Conservation (phyloP, 2,888 invertebrate species). For the Drosophila limbata region DNA sequence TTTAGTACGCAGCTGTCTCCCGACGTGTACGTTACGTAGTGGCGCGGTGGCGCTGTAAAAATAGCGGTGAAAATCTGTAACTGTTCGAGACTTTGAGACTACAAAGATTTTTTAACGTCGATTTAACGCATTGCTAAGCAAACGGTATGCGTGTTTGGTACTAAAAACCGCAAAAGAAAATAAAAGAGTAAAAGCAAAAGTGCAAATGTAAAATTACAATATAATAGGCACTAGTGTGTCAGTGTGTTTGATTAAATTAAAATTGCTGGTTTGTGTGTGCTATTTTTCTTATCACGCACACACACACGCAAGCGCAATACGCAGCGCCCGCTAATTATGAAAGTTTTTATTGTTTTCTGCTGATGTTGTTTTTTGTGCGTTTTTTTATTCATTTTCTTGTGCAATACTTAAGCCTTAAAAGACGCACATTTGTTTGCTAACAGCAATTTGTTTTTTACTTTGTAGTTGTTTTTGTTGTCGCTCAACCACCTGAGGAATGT, state of each 20-base stretch:
- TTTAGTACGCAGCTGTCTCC: slow-evolving; percentile 72
- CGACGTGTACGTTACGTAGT: slow-evolving; percentile 69
- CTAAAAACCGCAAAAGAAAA: slow-evolving; percentile 41
- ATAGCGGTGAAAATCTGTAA: slow-evolving; percentile 38
- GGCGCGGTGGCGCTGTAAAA: slow-evolving; percentile 66
- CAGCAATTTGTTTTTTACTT: slow-evolving; percentile 27
- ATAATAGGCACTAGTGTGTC: slow-evolving; percentile 55
- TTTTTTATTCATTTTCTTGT: slow-evolving; percentile 59
- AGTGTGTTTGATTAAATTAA: slow-evolving; percentile 66
- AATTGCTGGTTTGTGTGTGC: slow-evolving; percentile 21
- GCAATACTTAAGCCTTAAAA: slow-evolving; percentile 48
- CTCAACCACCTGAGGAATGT: slow-evolving; percentile 38
- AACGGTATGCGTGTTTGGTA: slow-evolving; percentile 59
- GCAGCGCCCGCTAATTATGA: slow-evolving; percentile 71
- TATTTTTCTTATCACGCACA: slow-evolving; percentile 23
- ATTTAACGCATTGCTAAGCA: slow-evolving; percentile 62
- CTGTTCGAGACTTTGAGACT: slow-evolving; percentile 35
- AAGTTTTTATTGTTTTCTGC: slow-evolving; percentile 64
- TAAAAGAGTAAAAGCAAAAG: slow-evolving; percentile 72
- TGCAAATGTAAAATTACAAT: slow-evolving; percentile 58
- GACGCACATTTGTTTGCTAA: slow-evolving; percentile 43
- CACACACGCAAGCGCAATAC: slow-evolving; percentile 63
- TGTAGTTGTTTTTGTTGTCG: slow-evolving; percentile 22
- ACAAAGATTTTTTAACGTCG: slow-evolving; percentile 35
- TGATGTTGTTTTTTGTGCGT: slow-evolving; percentile 17